A percentile compares a stretch with the other conserved stretches of the same genome.
phyloP scores from a whole-genome alignment of 2,888 invertebrate genomes.

The Meliscaeva auricollis region DNA sequence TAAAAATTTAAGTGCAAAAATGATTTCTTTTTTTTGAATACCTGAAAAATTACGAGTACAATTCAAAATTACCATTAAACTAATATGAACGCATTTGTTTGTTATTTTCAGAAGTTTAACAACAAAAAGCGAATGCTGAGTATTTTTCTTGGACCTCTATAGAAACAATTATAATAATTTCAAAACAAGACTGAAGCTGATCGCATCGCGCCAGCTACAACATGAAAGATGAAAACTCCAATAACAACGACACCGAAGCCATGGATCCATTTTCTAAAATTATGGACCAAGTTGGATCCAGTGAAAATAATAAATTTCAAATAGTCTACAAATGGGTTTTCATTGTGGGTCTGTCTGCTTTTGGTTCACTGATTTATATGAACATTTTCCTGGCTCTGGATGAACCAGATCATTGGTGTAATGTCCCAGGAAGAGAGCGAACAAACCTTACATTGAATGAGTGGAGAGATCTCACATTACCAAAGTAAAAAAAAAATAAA shows the following conservation, averaged over 20 bases:
- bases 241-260: conserved; percentile 11
- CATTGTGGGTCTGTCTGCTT: conserved; percentile 84
- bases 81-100: not conserved
- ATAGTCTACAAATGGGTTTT: conserved; percentile 84
- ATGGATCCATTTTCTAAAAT: conserved; percentile 85
- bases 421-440: conserved; percentile 85
- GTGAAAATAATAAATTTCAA: conserved; percentile 85
- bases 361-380: conserved; percentile 85
- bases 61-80: not conserved
- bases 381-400: conserved; percentile 85
- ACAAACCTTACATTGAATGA: conserved; percentile 84
- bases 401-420: conserved; percentile 86
- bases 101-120: not conserved
- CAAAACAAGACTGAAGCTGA: not conserved
- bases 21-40: not conserved
- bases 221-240: conserved; percentile 36
- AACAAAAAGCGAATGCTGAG: not conserved
- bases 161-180: not conserved
- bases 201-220: not conserved
- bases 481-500: conserved; percentile 82
- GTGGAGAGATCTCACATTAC: conserved; percentile 85
- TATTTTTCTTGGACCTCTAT: too few species aligned
- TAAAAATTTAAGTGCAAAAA: too few species aligned
- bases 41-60: too few species aligned
- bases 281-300: conserved; percentile 85